Evolutionary conservation across 1,140 invertebrate species (phyloP).

Genomic region (Copidosoma floridanum): DNA sequence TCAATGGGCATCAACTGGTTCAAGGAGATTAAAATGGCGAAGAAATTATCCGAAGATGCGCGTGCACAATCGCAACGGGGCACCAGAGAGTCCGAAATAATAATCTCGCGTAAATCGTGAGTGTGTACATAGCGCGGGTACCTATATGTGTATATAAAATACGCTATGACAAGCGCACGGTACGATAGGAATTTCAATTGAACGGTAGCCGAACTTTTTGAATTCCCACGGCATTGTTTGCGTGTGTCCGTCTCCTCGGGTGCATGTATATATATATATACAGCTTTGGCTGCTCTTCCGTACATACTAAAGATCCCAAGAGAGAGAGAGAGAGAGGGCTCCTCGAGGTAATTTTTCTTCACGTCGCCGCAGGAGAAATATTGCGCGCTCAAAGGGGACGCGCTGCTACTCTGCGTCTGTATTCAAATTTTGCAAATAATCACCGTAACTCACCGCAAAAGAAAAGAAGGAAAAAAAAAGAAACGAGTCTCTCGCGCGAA

Average conservation of each 20-base stretch:
- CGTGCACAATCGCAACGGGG: too few relatives aligned
- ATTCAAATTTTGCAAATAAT: conserved; percentile 15
- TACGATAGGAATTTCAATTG: conserved; percentile 19
- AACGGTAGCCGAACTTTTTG: conserved; percentile 5
- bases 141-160: too few relatives aligned
- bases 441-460: not conserved
- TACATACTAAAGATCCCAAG: conserved; percentile 18
- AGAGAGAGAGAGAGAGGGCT: too few relatives aligned
- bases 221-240: conserved; percentile 19
- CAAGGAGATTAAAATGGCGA: too few relatives aligned
- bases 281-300: too few relatives aligned
- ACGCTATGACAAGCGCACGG: not conserved
- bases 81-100: conserved; percentile 7
- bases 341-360: not conserved
- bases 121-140: too few relatives aligned
- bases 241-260: not conserved
- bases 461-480: too few relatives aligned
- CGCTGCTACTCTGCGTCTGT: too few relatives aligned
- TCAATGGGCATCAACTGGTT: too few relatives aligned
- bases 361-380: not conserved
- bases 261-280: too few relatives aligned
- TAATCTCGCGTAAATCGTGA: conserved; percentile 4
- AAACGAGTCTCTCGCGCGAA: too few relatives aligned
- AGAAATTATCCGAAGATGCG: too few relatives aligned
- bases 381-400: not conserved